phyloP scores from a whole-genome alignment of 37 sponge, comb jelly and placozoan species.

The Hexactinellida sp. region DNA sequence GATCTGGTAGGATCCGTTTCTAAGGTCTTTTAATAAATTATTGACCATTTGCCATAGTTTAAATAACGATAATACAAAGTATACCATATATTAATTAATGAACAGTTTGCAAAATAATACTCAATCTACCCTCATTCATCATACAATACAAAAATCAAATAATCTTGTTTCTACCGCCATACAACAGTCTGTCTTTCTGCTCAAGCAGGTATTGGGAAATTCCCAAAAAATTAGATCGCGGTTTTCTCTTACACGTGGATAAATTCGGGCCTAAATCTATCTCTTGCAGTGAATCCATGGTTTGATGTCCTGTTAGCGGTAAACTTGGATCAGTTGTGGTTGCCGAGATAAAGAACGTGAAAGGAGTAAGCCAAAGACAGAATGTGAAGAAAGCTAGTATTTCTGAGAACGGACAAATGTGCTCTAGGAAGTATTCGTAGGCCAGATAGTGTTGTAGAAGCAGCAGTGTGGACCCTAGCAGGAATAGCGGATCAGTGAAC shows the following conservation, averaged over 20 bases:
- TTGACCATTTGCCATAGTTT: too few species aligned
- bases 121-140: too few species aligned
- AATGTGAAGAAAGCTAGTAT: background rate
- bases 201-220: background rate
- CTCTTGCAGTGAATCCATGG: background rate
- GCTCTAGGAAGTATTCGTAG: background rate
- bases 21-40: too few species aligned
- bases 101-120: too few species aligned
- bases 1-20: too few species aligned
- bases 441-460: background rate
- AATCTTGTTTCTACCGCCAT: conserved; percentile 2
- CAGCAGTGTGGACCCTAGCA: background rate
- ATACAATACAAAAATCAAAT: background rate
- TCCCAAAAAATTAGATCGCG: conserved; percentile 2
- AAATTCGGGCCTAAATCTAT: background rate
- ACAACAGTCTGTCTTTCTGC: background rate
- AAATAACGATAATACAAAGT: too few species aligned
- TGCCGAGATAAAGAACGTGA: conserved; percentile 3
- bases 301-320: background rate
- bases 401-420: background rate
- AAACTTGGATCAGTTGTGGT: background rate
- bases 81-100: too few species aligned
- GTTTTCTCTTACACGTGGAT: background rate
- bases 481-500: background rate
- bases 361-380: conserved; percentile 12